Evolutionary conservation across 2,113 vertebrate species (phyloP).

Genomic region (Kobus ellipsiprymnus): DNA sequence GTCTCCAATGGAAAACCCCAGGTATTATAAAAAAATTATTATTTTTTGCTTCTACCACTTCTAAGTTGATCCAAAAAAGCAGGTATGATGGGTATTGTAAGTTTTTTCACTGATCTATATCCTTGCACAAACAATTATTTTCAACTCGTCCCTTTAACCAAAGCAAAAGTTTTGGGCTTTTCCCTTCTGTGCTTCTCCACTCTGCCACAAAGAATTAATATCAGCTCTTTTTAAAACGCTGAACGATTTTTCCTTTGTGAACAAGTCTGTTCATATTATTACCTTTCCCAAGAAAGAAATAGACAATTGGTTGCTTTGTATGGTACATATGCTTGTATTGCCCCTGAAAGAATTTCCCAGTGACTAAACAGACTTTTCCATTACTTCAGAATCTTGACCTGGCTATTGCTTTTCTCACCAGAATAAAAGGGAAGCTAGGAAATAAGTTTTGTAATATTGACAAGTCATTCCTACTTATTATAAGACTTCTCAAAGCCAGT

Average conservation of each 20-base stretch:
- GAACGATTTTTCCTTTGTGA: constrained; percentile 77
- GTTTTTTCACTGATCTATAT: constrained; percentile 57
- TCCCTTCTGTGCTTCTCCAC: constrained; percentile 66
- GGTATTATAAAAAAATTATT: constrained; percentile 73
- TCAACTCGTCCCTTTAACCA: constrained; percentile 67
- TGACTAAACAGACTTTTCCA: constrained; percentile 46
- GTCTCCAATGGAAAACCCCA: constrained; percentile 77
- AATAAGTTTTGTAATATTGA: constrained; percentile 69
- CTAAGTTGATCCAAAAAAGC: constrained; percentile 59
- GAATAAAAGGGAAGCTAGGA: constrained; percentile 76
- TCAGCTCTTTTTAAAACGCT: constrained; percentile 47
- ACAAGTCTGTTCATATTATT: constrained; percentile 67
- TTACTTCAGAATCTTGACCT: constrained; percentile 70
- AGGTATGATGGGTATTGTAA: constrained; percentile 69
- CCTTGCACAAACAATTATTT: constrained; percentile 67
- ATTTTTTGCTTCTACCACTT: constrained; percentile 72
- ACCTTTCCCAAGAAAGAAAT: constrained; percentile 75
- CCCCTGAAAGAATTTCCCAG: constrained; percentile 62
- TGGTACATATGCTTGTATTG: constrained; percentile 64
- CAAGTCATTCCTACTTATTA: background rate
- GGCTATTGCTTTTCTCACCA: constrained; percentile 71
- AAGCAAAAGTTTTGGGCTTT: constrained; percentile 67
- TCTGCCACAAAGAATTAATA: constrained; percentile 71
- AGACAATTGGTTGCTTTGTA: constrained; percentile 71
- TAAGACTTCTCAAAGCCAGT: constrained; percentile 67